Evolutionary conservation across 1,140 invertebrate species (phyloP).

Genomic region (fruit fly (Drosophila melanogaster)): DNA sequence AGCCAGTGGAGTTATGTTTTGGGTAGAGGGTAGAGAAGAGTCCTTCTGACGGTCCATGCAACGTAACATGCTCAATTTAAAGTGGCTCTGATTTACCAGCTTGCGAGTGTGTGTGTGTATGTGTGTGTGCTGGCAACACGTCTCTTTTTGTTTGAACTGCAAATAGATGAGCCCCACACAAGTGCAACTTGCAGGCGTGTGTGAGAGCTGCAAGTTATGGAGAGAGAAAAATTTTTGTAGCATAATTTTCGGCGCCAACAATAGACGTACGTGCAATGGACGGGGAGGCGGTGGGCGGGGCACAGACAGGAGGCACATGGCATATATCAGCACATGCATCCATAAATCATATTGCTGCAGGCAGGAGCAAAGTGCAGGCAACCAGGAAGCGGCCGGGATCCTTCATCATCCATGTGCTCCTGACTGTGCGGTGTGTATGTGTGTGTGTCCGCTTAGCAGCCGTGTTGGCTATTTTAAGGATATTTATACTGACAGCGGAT

Average conservation of each 20-base stretch:
- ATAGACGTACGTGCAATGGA: conserved; percentile 54
- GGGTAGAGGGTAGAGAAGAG: neutral
- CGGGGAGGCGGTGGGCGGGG: conserved; percentile 3
- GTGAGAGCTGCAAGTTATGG: conserved; percentile 19
- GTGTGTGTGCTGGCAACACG: conserved; percentile 52
- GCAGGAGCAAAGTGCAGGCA: conserved; percentile 70
- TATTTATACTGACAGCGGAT: conserved; percentile 84
- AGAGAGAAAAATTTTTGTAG: conserved; percentile 77
- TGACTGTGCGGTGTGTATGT: conserved; percentile 9
- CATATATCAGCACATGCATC: conserved; percentile 83
- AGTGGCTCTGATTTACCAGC: conserved; percentile 68
- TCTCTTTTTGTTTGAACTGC: conserved; percentile 72
- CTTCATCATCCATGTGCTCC: conserved; percentile 39
- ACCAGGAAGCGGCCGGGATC: conserved; percentile 68
- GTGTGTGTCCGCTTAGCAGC: conserved; percentile 59
- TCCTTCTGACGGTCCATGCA: conserved; percentile 34
- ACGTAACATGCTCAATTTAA: conserved; percentile 77
- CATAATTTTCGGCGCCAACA: conserved; percentile 81
- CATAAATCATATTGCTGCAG: conserved; percentile 82
- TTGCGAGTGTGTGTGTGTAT: conserved; percentile 15
- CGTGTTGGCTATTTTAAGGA: conserved; percentile 81
- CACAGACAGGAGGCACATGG: conserved; percentile 56
- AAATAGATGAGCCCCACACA: conserved; percentile 69
- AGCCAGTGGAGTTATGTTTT: conserved; percentile 33
- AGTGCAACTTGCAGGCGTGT: conserved; percentile 18